Evolutionary conservation across 2,888 invertebrate genomes (phyloP).

Genomic region (Buathra laborator): DNA sequence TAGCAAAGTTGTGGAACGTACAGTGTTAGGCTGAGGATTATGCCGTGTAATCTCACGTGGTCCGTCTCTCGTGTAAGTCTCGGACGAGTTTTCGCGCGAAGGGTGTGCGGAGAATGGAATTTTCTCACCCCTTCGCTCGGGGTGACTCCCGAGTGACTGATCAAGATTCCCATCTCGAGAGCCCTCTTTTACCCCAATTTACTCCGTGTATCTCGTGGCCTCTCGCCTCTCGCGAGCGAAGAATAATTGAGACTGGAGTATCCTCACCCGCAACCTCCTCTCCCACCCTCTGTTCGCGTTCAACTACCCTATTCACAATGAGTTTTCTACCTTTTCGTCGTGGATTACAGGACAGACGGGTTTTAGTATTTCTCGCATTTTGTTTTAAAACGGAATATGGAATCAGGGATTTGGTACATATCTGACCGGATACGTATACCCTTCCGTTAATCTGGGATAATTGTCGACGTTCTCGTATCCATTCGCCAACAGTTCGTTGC

Average conservation of each 20-base stretch:
- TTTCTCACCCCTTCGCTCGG: background rate
- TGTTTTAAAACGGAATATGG: constrained; percentile 65
- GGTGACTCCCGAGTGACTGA: constrained; percentile 21
- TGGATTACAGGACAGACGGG: constrained; percentile 52
- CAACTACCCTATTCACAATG: constrained; percentile 48
- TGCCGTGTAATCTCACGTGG: constrained; percentile 81
- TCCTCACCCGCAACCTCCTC: background rate
- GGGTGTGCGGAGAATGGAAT: constrained; percentile 58
- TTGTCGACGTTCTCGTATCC: background rate
- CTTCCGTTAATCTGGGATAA: constrained; percentile 34
- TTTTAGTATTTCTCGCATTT: constrained; percentile 22
- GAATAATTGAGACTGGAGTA: constrained; percentile 63
- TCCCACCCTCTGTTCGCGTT: background rate
- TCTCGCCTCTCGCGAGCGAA: constrained; percentile 26
- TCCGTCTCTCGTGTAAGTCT: constrained; percentile 29
- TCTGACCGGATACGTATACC: background rate
- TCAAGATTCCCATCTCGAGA: constrained; percentile 14
- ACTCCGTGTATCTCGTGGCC: background rate
- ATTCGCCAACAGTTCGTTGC: background rate
- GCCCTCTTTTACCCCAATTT: constrained; percentile 1
- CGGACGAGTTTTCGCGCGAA: constrained; percentile 36
- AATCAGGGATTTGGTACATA: constrained; percentile 56
- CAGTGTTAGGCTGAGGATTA: constrained; percentile 76
- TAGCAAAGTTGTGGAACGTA: constrained; percentile 78
- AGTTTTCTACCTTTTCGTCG: constrained; percentile 58